Evolutionary conservation across 2,113 vertebrate species (phyloP).

Genomic region (Alethe diademata): DNA sequence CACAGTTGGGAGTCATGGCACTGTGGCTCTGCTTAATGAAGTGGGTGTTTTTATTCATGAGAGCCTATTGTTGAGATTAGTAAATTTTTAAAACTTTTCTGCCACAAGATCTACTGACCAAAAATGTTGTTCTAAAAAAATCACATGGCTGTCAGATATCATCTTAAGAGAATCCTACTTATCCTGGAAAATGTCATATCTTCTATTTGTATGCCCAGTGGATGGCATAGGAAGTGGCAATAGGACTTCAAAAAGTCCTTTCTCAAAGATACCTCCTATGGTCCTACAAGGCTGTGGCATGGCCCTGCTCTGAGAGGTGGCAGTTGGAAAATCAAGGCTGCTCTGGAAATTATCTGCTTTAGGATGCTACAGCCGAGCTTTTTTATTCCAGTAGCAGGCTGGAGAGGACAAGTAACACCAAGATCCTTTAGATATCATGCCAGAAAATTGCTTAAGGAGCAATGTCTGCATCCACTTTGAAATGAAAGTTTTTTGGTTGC

Average conservation of each 20-base stretch:
- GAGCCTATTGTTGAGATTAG: not conserved
- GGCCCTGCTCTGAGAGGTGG: not conserved
- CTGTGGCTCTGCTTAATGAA: not conserved
- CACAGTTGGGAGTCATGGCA: not conserved
- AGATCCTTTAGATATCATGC: not conserved
- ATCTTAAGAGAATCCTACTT: not conserved
- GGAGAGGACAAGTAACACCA: not conserved
- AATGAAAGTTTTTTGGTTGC: not conserved
- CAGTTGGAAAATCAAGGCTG: not conserved
- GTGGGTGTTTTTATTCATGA: constrained; percentile 2
- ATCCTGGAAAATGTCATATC: not conserved
- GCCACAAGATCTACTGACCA: not conserved
- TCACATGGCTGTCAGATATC: not conserved
- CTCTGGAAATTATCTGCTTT: not conserved
- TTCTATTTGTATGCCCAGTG: not conserved
- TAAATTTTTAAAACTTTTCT: not conserved
- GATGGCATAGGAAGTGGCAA: not conserved
- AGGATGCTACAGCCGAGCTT: not conserved
- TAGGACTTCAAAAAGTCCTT: not conserved
- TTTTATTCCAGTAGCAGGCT: not conserved
- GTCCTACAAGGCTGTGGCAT: not conserved
- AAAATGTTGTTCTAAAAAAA: not conserved
- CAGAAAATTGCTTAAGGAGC: not conserved
- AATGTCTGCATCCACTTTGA: not conserved
- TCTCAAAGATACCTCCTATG: not conserved